Conservation (phyloP, 2,113 vertebrate genomes). For the Calidris pygmaea region DNA sequence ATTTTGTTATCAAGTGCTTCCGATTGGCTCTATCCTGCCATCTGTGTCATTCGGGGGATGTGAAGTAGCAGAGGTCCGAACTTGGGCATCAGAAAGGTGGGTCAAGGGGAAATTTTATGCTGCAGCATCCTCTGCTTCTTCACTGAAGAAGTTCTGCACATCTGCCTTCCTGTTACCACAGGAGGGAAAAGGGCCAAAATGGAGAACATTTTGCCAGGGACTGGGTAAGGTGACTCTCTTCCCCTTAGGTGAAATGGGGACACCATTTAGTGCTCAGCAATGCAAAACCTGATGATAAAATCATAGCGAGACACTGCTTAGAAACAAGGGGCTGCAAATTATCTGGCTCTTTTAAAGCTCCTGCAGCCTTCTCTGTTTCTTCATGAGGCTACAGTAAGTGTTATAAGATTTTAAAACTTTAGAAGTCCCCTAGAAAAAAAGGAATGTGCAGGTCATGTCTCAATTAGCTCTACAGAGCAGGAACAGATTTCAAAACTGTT, state of each 20-base stretch:
- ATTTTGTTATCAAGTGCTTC: conserved; percentile 77
- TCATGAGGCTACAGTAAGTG: neutral
- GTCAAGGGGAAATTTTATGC: conserved; percentile 11
- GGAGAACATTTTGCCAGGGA: neutral
- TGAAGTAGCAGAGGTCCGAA: conserved; percentile 66
- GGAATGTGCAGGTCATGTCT: neutral
- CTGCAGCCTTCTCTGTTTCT: neutral
- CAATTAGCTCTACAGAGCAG: neutral
- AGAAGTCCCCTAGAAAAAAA: neutral
- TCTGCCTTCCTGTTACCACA: rapidly evolving
- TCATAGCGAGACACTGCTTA: neutral
- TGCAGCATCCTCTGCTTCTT: conserved; percentile 34
- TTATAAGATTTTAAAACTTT: neutral
- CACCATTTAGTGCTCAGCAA: neutral
- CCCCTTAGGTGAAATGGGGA: neutral
- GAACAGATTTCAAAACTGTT: neutral
- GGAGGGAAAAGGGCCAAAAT: neutral
- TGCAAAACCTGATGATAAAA: neutral
- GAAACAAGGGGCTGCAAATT: neutral
- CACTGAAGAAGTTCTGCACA: neutral
- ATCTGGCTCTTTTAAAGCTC: neutral
- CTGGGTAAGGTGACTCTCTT: neutral
- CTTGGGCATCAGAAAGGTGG: conserved; percentile 22
- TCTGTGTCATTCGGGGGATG: conserved; percentile 73
- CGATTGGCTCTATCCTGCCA: conserved; percentile 78